Evolutionary conservation across 2,113 vertebrate genomes (phyloP), one percentile per base, ranked within the genome.

Genomic region (Chlamydotis undulata): DNA sequence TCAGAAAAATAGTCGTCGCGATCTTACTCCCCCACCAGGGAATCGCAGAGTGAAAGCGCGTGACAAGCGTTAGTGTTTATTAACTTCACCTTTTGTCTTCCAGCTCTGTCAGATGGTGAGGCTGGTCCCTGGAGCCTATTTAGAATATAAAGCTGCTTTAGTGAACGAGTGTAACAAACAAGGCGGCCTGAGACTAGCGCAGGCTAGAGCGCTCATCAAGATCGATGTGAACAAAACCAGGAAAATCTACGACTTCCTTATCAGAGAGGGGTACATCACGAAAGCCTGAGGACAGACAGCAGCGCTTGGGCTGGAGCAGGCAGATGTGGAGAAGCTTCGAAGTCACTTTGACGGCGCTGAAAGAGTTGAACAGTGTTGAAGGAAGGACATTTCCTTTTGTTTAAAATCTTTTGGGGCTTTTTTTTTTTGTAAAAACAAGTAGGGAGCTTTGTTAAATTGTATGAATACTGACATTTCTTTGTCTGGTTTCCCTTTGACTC

Each of bases 211-310:
- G 3, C 99, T 99, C 89, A 99, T 99, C 98, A 99, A 99, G 98
- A 99, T 99, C 88, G 99, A 99, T 6, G 99, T 99, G 96, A 99
- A 99, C 98, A 99, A 99, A 97, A 99, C 99, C 5, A 98, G 99
- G 88, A 99, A 99, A 97, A 99, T 99, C 97, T 99, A 99, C 21
- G 99, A 99, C 95, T 99, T 99, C 97, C 98, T 99, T 21, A 99
- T 99, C 97, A 99, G 99, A 94, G 99, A 99, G 97, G 99, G 99
- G 45, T 98, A 98, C 98, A 99, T 99, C 97, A 99, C 99, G 9
- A 99, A 99, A 96, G 99, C 99, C 61, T 99, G 98, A 97, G 91
- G 56, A 92, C 55, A 50, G 39, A 21, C 88, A 39, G 5, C 28
- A 17, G 31, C 3, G 25, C 69, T 61, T 59, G 13, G 83, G 82